Conservation (phyloP, 2,797 vertebrate species). For the Schizopygopsis malacanthus region DNA sequence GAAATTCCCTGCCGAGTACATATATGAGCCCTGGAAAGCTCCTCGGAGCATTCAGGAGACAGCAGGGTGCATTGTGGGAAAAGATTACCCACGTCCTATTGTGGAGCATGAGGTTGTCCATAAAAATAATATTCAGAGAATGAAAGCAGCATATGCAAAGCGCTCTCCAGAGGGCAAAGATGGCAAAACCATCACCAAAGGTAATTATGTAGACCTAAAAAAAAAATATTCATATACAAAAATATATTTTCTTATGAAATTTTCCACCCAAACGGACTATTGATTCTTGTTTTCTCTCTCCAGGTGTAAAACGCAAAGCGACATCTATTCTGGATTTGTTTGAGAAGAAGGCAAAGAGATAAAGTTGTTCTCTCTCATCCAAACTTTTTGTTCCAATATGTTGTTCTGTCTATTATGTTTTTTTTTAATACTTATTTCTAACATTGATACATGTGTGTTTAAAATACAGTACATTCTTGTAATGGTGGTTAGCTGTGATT, state of each 20-base stretch:
- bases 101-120: conserved; percentile 70
- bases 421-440: background rate
- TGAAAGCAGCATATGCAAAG: conserved; percentile 77
- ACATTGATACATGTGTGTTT: background rate
- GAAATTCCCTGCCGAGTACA: conserved; percentile 76
- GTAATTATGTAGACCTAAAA: background rate
- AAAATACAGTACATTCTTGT: background rate
- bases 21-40: conserved; percentile 81
- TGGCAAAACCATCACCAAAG: background rate
- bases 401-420: background rate
- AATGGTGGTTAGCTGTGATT: background rate
- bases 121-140: conserved; percentile 78
- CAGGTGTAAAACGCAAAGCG: conserved; percentile 73
- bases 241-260: background rate
- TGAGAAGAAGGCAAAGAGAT: conserved; percentile 66
- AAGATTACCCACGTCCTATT: conserved; percentile 78
- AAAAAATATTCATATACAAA: too few relatives aligned
- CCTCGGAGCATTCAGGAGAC: conserved; percentile 74
- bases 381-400: background rate
- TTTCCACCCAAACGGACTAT: background rate
- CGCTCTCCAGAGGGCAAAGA: conserved; percentile 54
- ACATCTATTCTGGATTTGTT: conserved; percentile 65
- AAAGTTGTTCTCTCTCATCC: background rate
- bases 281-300: conserved; percentile 19
- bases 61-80: conserved; percentile 80